Percentiles rank a stretch among this genome's conserved stretches.
Evolutionary conservation across 2,113 vertebrate species (phyloP).

Genomic region (Passer domesticus): DNA sequence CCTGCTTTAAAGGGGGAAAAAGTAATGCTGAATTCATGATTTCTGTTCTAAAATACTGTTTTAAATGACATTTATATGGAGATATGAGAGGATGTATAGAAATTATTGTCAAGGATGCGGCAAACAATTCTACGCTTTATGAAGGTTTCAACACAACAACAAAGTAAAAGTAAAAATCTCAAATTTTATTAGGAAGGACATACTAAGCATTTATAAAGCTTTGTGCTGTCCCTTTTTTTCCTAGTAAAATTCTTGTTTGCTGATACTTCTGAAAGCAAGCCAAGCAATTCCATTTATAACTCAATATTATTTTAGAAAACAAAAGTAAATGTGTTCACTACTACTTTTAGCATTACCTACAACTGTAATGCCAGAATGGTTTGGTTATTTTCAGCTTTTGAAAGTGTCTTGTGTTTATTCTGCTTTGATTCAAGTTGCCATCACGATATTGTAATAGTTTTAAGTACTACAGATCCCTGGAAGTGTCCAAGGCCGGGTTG

Average conservation of each 20-base stretch:
- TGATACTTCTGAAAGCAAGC: background rate
- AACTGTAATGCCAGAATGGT: background rate
- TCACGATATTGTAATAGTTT: background rate
- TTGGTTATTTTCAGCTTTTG: background rate
- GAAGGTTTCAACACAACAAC: background rate
- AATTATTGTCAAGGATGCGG: background rate
- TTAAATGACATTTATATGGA: background rate
- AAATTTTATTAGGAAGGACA: background rate
- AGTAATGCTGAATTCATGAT: background rate
- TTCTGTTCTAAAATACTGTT: background rate
- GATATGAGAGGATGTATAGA: rapidly evolving
- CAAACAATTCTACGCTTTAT: background rate
- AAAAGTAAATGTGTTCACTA: background rate
- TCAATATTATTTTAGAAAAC: background rate
- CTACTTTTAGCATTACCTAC: background rate
- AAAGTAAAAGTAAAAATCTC: background rate
- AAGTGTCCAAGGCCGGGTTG: background rate
- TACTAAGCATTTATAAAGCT: background rate
- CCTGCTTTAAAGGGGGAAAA: constrained; percentile 69
- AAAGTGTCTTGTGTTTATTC: background rate
- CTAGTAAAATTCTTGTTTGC: background rate
- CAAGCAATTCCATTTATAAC: background rate
- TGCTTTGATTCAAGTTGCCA: background rate
- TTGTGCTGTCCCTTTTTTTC: background rate
- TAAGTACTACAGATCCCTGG: background rate